Percentiles rank a stretch among this genome's conserved stretches.
Evolutionary conservation across 2,113 vertebrate species (phyloP).

Genomic region (Aegotheles bennettii): DNA sequence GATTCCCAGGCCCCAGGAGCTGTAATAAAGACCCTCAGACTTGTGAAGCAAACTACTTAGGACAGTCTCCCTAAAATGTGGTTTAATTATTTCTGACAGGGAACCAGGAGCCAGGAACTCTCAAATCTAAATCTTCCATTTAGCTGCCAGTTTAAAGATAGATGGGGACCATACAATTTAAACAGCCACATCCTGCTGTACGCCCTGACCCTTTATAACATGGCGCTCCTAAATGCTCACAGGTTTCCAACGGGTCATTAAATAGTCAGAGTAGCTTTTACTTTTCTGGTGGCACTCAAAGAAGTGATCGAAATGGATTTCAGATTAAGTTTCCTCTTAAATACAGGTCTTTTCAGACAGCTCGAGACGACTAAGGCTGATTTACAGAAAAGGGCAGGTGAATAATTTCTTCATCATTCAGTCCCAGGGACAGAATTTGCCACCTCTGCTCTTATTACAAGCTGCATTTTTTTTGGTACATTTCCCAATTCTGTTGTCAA

Average conservation of each 20-base stretch:
- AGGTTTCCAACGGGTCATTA: conserved; percentile 43
- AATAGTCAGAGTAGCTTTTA: conserved; percentile 29
- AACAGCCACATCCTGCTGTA: neutral
- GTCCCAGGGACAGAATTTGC: neutral
- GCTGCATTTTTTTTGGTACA: neutral
- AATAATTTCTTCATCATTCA: neutral
- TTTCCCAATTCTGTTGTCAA: conserved; percentile 49
- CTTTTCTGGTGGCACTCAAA: conserved; percentile 45
- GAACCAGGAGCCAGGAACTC: neutral
- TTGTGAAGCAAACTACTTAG: neutral
- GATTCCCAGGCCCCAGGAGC: neutral
- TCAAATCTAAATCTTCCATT: neutral
- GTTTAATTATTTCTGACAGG: conserved; percentile 34
- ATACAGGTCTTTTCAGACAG: neutral
- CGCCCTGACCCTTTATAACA: neutral
- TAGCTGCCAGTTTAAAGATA: conserved; percentile 9
- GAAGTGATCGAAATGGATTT: conserved; percentile 27
- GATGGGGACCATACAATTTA: neutral
- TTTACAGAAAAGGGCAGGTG: neutral
- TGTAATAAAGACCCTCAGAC: neutral
- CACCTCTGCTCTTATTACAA: neutral
- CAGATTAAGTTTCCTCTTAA: conserved; percentile 28
- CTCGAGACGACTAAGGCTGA: neutral
- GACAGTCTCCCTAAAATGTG: conserved; percentile 2
- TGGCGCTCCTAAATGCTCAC: neutral